Evolutionary conservation across 2,888 invertebrate genomes (phyloP).

Genomic region (Chalcosyrphus nemorum): DNA sequence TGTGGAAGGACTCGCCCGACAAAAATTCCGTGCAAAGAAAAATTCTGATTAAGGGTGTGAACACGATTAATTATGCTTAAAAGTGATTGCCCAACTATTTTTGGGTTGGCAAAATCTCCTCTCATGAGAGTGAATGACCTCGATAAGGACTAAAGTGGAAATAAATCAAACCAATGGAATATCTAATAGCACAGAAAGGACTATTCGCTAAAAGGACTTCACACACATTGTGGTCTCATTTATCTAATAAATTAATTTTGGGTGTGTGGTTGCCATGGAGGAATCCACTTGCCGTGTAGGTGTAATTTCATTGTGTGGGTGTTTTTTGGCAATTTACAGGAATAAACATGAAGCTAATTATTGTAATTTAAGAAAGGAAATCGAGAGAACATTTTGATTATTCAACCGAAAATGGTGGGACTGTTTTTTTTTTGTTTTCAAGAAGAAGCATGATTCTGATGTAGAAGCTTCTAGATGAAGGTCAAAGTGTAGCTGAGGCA

Average conservation of each 20-base stretch:
- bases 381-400: slow-evolving; percentile 5
- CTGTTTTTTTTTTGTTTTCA: too few species aligned
- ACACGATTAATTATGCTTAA: background rate
- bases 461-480: background rate
- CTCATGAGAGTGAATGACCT: background rate
- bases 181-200: background rate
- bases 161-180: background rate
- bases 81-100: background rate
- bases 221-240: background rate
- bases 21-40: background rate
- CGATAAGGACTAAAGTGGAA: background rate
- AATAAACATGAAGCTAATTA: slow-evolving; percentile 15
- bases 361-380: background rate
- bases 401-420: background rate
- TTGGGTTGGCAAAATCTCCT: background rate
- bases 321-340: slow-evolving; percentile 1
- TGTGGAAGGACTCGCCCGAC: background rate
- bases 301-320: background rate
- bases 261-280: background rate
- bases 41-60: slow-evolving; percentile 13
- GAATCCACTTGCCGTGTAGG: background rate
- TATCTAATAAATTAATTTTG: slow-evolving; percentile 30
- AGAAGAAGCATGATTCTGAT: background rate
- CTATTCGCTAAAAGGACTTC: background rate
- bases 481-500: background rate